Conservation (phyloP, 2,888 invertebrate genomes). For the Galerucella calmariensis region DNA sequence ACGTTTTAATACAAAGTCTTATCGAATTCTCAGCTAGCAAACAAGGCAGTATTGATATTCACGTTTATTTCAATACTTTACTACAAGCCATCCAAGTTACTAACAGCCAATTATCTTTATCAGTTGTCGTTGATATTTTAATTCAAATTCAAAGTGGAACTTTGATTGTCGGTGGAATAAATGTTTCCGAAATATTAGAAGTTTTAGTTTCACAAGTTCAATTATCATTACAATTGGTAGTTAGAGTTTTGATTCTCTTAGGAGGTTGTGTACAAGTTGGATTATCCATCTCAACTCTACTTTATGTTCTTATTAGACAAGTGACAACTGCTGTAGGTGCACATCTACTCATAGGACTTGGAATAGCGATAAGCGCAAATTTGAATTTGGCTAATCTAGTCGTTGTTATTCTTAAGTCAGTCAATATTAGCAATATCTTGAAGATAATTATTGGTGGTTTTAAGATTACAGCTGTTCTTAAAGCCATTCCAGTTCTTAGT, state of each 20-base stretch:
- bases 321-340: conserved; percentile 35
- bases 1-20: conserved; percentile 35
- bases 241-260: conserved; percentile 36
- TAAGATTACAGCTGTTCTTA: conserved; percentile 23
- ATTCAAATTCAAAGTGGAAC: conserved; percentile 31
- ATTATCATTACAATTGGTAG: conserved; percentile 27
- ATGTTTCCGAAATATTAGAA: conserved; percentile 37
- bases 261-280: conserved; percentile 16
- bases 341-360: conserved; percentile 31
- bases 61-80: conserved; percentile 33
- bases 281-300: conserved; percentile 36
- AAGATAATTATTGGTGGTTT: conserved; percentile 27
- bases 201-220: conserved; percentile 22
- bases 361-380: conserved; percentile 29
- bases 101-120: conserved; percentile 17
- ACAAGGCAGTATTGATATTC: conserved; percentile 23
- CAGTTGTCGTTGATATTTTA: conserved; percentile 34
- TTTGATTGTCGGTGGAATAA: conserved; percentile 33
- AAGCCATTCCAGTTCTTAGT: conserved; percentile 36
- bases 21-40: conserved; percentile 32
- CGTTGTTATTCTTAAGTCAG: conserved; percentile 16
- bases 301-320: conserved; percentile 33
- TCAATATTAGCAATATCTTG: conserved; percentile 28
- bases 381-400: conserved; percentile 14
- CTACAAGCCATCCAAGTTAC: conserved; percentile 29